Percentiles rank a stretch among this genome's conserved stretches.
These are phyloP conservation scores for Excalfactoria chinensis DNA, from an alignment of 2,113 vertebrate genomes.

Conservation along the genomic window DNA sequence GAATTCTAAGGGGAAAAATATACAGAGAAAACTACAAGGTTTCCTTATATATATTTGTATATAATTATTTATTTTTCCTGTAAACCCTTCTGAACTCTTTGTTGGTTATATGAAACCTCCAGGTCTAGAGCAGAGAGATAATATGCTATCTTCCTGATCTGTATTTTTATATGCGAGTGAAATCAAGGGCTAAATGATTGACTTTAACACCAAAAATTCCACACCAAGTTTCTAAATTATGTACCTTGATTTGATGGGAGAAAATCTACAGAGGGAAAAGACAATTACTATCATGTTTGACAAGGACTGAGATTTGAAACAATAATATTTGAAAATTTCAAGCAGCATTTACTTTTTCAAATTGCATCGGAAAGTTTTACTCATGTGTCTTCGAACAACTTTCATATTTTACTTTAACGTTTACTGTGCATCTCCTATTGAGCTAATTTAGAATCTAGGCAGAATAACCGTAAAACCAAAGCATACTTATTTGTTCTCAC, in stretches of 20 bases:
- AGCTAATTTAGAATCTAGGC: neutral
- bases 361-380: neutral
- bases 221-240: neutral
- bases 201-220: neutral
- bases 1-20: neutral
- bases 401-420: neutral
- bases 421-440: neutral
- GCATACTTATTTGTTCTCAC: neutral
- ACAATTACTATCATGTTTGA: neutral
- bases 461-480: slow-evolving; percentile 16
- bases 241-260: neutral
- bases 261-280: neutral
- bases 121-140: neutral
- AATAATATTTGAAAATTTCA: neutral
- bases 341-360: neutral
- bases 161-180: neutral
- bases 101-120: neutral
- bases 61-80: neutral
- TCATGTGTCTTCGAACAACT: neutral
- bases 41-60: neutral
- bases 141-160: neutral
- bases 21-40: neutral
- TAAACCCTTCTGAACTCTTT: neutral
- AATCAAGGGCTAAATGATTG: neutral
- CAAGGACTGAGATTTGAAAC: neutral